Base-by-base conservation (phyloP, 2,888 invertebrate species). In the Agriopis leucophaearia region DNA sequence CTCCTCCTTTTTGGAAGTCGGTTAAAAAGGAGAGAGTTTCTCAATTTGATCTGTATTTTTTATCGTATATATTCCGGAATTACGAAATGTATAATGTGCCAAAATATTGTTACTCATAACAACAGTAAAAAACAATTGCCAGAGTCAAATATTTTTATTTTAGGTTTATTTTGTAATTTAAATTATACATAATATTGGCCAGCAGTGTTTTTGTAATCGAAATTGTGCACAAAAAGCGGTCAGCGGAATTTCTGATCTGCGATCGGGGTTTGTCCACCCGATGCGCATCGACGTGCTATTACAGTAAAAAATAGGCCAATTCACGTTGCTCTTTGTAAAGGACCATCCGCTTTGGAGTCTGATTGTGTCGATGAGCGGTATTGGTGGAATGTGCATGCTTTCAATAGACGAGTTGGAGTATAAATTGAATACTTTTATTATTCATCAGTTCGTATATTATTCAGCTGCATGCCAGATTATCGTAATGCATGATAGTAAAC, bases 221-320 rank as follows among this genome's bases (percentile, higher is more conserved):
- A 59, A 65, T 59, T 54, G 61, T 70, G 36, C 69, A 59, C 62
- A 59, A 66, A 69, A 64, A 63, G 47, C 48, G 54, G 40, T 55
- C 59, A 10, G 45, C 35, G 69, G 63, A 56, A 66, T 63, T 54
- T 62, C 36, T 59, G 69, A 66, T 66, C 63, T 15, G 35, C 42
- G 50, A 58, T 52, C 64, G 52, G 44, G 60, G 40, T 27, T 56
- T 15, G 54, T 7, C 7, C 18, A 48, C 13, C 13, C 44, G 50
- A 65, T 60, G 50, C 42, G 42, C 16, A 52, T 64, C 52, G 51
- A 60, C 60, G 52, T 54, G 38, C 36, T 52, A 64, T 47, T 45
- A 44, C 47, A 15, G 38, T 16, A 38, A 54, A 51, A 27, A 54
- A 54, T 15, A 0, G 16, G 16, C 1, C 38, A 0, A 27, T 48